Base-by-base conservation (phyloP, 1,140 invertebrate genomes). In the Hylaeus volcanicus region DNA sequence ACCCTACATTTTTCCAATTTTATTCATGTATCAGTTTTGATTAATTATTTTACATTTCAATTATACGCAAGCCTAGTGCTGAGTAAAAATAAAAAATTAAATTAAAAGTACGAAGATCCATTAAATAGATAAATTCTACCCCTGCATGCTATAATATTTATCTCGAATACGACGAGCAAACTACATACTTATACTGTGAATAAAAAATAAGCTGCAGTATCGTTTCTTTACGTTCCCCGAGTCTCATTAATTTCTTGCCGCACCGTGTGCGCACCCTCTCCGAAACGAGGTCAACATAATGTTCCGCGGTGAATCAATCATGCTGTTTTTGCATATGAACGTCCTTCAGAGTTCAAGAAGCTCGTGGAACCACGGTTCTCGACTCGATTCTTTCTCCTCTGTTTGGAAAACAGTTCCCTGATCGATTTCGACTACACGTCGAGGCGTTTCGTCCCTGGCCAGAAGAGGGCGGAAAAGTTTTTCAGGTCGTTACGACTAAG, bases 271-370 rank as follows among this genome's bases (percentile, higher is more conserved):
- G 6, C 15, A 1, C 43, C 5, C 45, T 48, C 48, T 11, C 11
- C 45, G 4, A 12, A 63, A 68, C 12, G n/a, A 14, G 63, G 48
- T 75, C 63, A 53, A 51, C 45, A 11, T 51, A 68, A 51, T 14
- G 43, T 48, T 68, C 65, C 65, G 14, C 8, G 39, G 45, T 68
- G n/a, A 68, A 68, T 68, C 65, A 68, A 51, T 68, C 65, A 68
- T 68, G n/a, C 15, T 51, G 45, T 51, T 68, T 68, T 68, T 68
- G 65, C 65, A 51, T 45, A 45, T 26, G 51, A 68, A 26, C 65
- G 65, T 37, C 65, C 65, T 51, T 68, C 65, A 26, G 37, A 48
- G 41, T 58, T 26, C 12, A 9, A 11, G 26, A 43, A 53, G 65
- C 41, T 64, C 14, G 66, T 51, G 15, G 48, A 69, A 3, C 63